Evolutionary conservation across 2,888 invertebrate genomes (phyloP), one percentile per base, ranked within the genome.

Genomic region (Drosophila borealis): DNA sequence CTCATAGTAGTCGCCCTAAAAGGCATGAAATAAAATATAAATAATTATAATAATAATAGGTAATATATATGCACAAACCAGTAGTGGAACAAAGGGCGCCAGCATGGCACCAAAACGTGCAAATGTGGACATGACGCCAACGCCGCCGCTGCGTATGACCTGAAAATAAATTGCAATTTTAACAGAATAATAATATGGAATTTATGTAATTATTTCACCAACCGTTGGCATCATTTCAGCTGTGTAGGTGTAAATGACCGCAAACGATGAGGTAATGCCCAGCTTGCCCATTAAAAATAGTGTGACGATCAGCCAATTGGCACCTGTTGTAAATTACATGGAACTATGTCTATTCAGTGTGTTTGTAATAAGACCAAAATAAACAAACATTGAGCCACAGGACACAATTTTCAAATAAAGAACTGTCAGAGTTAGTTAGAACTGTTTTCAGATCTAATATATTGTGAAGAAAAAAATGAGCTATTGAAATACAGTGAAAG

Each of bases 221-320:
- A 92, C 92, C 48, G 92, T 92, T 48, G 92, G 92, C 89, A 92
- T 89, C 92, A 92, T 92, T 89, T 93, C 92, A 8, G 92, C 92
- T 6, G 92, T 92, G 76, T 95, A 94, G 2, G 95, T 94, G 78
- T 95, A 95, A 34, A 94, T 93, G 5, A 94, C 93, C 0, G 94
- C 94, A 90, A 95, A 95, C 0, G 95, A 93, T 3, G 94, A 93
- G 1, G 95, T 95, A 46, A 95, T 94, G 10, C 94, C 94, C 65
- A 95, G 90, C 90, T 95, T 95, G 55, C 95, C 95, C 46, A 94
- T 88, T 53, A 95, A 92, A 79, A 95, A 95, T 14, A 95, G 89
- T 0, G 93, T 80, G 3, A 94, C 93, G 33, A 94, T 92, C 1
- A 93, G 91, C 94, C 94, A 94, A 34, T 92, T 91, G 39, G 91